A percentile compares a stretch with the other conserved stretches of the same genome.
Evolutionary conservation across 92 coral and sea anemone species (phyloP).

Genomic region (Metridium senile): DNA sequence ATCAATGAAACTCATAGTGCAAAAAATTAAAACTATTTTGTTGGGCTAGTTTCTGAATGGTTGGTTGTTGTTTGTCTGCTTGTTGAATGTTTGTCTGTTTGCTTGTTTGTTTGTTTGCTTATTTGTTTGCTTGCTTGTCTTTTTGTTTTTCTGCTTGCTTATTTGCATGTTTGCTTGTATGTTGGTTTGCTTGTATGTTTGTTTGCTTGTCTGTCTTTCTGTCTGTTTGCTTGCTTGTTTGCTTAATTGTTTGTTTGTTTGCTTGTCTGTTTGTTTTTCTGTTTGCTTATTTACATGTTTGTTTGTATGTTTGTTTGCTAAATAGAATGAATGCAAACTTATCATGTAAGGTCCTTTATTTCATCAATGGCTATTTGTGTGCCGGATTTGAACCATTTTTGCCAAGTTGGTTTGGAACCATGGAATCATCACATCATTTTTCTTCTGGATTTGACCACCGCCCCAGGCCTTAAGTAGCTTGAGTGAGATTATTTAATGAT

Average conservation of each 20-base stretch:
- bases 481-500: no score
- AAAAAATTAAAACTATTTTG: neutral
- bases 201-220: neutral
- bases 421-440: no score
- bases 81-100: neutral
- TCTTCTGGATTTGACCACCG: no score
- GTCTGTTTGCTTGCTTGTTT: neutral
- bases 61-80: neutral
- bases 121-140: neutral
- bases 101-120: neutral
- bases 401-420: no score
- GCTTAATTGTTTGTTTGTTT: neutral
- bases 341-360: no score
- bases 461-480: no score
- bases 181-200: neutral
- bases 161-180: neutral
- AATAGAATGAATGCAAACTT: no score
- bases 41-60: neutral
- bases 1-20: no score
- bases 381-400: no score
- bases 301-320: neutral
- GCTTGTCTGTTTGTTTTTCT: neutral
- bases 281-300: neutral
- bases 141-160: neutral
- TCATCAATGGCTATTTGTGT: no score